These are phyloP conservation scores for Sceloporus tristichus DNA, from an alignment of 2,113 vertebrate genomes.

Conservation along the genomic window DNA sequence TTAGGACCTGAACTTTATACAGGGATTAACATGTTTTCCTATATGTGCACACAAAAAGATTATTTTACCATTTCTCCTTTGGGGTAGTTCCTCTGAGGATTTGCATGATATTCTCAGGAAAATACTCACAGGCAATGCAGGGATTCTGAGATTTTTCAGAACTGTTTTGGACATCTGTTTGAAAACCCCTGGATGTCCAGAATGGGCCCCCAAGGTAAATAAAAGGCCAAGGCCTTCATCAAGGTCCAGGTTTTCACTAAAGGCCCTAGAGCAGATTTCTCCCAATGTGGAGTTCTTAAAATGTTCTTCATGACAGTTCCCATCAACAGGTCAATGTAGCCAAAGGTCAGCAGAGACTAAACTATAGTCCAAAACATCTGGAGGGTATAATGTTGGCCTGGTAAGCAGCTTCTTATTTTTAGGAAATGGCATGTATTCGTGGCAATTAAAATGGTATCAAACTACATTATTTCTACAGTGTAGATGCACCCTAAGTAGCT, in stretches of 20 bases:
- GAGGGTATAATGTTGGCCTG: too few species aligned
- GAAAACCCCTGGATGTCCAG: neutral
- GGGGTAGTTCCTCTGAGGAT: conserved; percentile 48
- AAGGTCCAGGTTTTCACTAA: neutral
- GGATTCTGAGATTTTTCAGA: neutral
- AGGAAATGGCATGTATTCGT: too few species aligned
- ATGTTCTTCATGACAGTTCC: neutral
- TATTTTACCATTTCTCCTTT: conserved; percentile 43
- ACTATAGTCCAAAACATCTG: neutral
- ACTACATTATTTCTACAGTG: too few species aligned
- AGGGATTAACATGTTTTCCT: conserved; percentile 18
- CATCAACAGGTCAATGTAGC: neutral
- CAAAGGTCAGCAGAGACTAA: neutral
- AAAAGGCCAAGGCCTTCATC: neutral
- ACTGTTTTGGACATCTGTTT: conserved; percentile 22
- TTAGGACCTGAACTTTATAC: conserved; percentile 9
- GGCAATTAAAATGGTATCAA: too few species aligned
- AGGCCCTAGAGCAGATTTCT: neutral
- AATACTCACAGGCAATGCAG: neutral
- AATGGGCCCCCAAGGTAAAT: neutral
- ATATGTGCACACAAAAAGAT: conserved; percentile 31
- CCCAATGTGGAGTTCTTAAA: neutral
- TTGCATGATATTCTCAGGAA: conserved; percentile 12
- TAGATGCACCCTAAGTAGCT: too few species aligned
- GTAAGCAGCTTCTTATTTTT: too few species aligned